Conservation (phyloP, 1,140 invertebrate genomes). For the Drosophila quadrilineata region DNA sequence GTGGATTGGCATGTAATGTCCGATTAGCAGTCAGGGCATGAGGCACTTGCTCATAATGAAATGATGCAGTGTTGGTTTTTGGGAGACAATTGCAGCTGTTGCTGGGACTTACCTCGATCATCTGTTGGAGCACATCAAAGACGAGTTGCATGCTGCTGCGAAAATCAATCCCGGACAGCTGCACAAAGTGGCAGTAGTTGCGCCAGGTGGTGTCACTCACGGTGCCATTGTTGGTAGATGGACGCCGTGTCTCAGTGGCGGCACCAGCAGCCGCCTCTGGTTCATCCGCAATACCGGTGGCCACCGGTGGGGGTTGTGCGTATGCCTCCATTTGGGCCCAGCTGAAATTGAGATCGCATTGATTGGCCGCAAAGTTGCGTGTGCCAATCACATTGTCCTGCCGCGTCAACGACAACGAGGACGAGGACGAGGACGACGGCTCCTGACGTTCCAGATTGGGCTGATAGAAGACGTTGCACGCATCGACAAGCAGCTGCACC, state of each 20-base stretch:
- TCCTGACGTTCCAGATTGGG: slow-evolving; percentile 78
- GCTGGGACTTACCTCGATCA: slow-evolving; percentile 75
- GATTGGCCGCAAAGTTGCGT: slow-evolving; percentile 72
- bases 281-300: neutral
- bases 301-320: slow-evolving; percentile 13
- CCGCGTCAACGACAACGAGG: no score
- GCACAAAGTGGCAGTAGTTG: slow-evolving; percentile 74
- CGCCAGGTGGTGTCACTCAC: slow-evolving; percentile 66
- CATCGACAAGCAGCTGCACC: slow-evolving; percentile 70
- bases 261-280: neutral
- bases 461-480: slow-evolving; percentile 76
- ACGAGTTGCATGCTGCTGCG: slow-evolving; percentile 80
- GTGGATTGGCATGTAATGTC: slow-evolving; percentile 31
- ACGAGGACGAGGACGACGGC: no score
- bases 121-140: slow-evolving; percentile 80
- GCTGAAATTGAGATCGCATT: slow-evolving; percentile 80
- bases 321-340: slow-evolving; percentile 78
- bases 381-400: slow-evolving; percentile 77
- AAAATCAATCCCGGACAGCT: slow-evolving; percentile 77
- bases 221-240: slow-evolving; percentile 23
- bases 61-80: slow-evolving; percentile 39
- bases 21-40: neutral
- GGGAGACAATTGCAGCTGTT: slow-evolving; percentile 17
- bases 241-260: slow-evolving; percentile 1
- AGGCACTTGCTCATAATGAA: slow-evolving; percentile 39